A percentile compares a stretch with the other conserved stretches of the same genome.
Conservation (phyloP, 2,113 vertebrate species). For the Plecotus auritus region DNA sequence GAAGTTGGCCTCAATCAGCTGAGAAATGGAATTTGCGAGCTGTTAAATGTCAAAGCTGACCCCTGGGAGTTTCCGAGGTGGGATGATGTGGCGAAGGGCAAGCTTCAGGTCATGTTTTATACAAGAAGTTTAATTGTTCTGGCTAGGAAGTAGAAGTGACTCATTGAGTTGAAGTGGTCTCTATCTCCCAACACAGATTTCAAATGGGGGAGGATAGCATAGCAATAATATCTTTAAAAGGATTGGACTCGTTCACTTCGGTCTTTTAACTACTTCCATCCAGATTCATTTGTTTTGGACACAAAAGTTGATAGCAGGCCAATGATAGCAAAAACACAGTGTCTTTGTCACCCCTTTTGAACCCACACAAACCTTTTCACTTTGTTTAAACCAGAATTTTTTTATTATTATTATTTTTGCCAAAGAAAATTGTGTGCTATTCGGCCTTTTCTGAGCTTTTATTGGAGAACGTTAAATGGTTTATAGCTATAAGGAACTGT, state of each 20-base stretch:
- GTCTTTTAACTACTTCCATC: conserved; percentile 87
- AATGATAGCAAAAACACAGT: conserved; percentile 81
- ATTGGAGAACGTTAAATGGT: conserved; percentile 74
- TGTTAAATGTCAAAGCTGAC: conserved; percentile 85
- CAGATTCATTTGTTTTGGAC: conserved; percentile 86
- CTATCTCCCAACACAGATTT: conserved; percentile 85
- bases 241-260: conserved; percentile 76
- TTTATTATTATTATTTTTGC: neutral
- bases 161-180: conserved; percentile 83
- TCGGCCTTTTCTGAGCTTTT: conserved; percentile 75
- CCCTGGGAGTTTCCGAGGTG: conserved; percentile 79
- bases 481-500: conserved; percentile 71
- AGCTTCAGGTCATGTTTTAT: conserved; percentile 85
- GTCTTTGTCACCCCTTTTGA: conserved; percentile 82
- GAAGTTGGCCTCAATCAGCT: conserved; percentile 75
- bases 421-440: conserved; percentile 79
- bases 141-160: conserved; percentile 84
- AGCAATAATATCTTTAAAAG: conserved; percentile 80
- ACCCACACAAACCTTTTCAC: conserved; percentile 74
- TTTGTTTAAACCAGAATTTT: conserved; percentile 72
- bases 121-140: conserved; percentile 88
- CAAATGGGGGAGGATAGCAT: conserved; percentile 76
- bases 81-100: conserved; percentile 84
- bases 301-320: conserved; percentile 77
- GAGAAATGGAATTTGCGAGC: conserved; percentile 81